Base-by-base conservation (phyloP, 2,113 vertebrate species). In the Crotalus helleri region DNA sequence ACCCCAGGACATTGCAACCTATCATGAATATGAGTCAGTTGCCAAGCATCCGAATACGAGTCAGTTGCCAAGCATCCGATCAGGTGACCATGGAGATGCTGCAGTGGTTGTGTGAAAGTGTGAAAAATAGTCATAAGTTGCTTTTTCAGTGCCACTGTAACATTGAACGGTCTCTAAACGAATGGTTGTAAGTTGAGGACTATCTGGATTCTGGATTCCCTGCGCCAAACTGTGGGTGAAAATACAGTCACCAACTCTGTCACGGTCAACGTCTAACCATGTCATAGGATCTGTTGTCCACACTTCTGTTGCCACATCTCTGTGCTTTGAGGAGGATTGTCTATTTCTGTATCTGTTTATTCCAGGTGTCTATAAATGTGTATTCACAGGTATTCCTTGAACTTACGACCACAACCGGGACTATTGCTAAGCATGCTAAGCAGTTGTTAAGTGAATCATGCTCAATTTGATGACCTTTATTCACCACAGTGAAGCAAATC, bases 141-240 rank as follows among this genome's bases (percentile, higher is more conserved):
- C 12, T 15, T 69, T 69, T 69, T 15, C 29, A 6, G 61, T 0
- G 12, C 61, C 1, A 1, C n/a, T 69, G 29, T 69, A 13, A 69
- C 12, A n/a, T 6, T 0, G 4, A 15, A n/a, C 0, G 0, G 29
- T 33, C 64, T 15, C n/a, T 33, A 33, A 69, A 17, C 0, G 12
- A 69, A 33, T 33, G 64, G 29, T 69, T 69, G 29, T 69, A 69
- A 69, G 13, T 69, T 13, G 29, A 69, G 29, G 4, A 69, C 64
- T 17, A 33, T 33, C 29, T 69, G 12, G 13, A 33, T 39, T 19
- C 17, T 39, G 69, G 69, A 21, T 81, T 39, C 7, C 33, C 74
- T 81, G 17, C 33, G 9, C 19, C 33, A 81, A 21, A 9, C 74
- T 39, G 15, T 19, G 69, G n/a, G n/a, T 81, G 69, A 39, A 39